Evolutionary conservation across 2,797 vertebrate genomes (phyloP).

Genomic region (Mustela erminea): DNA sequence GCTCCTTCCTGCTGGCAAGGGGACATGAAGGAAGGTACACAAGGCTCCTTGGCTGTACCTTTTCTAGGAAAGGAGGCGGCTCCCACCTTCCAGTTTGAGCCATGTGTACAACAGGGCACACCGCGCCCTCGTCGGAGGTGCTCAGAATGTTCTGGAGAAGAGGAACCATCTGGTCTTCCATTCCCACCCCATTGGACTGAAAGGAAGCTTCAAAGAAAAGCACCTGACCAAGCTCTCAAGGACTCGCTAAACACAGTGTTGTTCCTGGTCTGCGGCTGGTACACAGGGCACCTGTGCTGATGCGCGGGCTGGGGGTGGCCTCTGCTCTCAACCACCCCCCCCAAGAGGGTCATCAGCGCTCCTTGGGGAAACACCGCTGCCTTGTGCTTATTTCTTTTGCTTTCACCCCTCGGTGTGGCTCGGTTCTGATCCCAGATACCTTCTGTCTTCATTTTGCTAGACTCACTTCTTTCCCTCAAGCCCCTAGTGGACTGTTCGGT

Average conservation of each 20-base stretch:
- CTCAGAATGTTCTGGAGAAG: neutral
- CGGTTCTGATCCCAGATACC: neutral
- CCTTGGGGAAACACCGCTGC: rapidly evolving
- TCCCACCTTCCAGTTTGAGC: neutral
- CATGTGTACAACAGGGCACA: neutral
- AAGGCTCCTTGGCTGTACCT: rapidly evolving
- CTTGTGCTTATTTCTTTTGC: neutral
- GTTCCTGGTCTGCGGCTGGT: too few relatives aligned
- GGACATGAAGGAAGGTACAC: rapidly evolving
- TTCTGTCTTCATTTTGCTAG: neutral
- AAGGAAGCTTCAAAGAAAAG: neutral
- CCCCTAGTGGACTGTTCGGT: neutral
- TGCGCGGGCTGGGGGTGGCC: too few relatives aligned
- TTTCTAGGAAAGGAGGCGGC: neutral
- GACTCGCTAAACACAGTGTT: rapidly evolving
- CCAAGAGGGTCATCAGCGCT: neutral
- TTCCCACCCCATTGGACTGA: neutral
- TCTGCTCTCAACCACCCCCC: neutral
- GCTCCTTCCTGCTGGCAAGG: neutral
- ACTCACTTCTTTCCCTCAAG: neutral
- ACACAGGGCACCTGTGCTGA: neutral
- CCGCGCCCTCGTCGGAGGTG: neutral
- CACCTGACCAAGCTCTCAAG: neutral
- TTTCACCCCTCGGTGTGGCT: rapidly evolving
- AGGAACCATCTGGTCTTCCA: neutral